phyloP scores from a whole-genome alignment of 2,888 invertebrate species.

The Drosophila paranaensis region DNA sequence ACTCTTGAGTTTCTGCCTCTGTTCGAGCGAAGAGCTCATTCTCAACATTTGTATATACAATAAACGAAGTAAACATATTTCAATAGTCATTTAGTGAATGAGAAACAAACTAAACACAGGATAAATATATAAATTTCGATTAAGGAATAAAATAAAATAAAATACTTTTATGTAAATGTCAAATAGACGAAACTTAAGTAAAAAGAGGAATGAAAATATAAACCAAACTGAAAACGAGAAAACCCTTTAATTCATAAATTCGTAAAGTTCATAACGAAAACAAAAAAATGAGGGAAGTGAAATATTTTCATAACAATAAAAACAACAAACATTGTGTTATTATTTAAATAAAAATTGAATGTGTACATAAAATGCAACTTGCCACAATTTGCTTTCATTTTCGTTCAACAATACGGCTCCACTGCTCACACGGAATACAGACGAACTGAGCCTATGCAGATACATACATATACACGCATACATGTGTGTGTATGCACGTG shows the following conservation, averaged over 20 bases:
- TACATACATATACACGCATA: neutral
- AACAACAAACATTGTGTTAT: constrained; percentile 74
- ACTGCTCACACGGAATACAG: neutral
- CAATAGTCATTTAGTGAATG: constrained; percentile 44
- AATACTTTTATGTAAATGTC: constrained; percentile 70
- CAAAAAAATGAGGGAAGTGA: constrained; percentile 46
- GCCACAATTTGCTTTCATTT: constrained; percentile 49
- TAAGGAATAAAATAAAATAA: constrained; percentile 49
- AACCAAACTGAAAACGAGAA: constrained; percentile 27
- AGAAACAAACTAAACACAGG: constrained; percentile 20
- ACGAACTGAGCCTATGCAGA: neutral
- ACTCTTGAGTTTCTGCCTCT: constrained; percentile 13
- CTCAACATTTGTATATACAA: constrained; percentile 43
- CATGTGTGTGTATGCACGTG: neutral
- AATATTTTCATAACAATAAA: constrained; percentile 80
- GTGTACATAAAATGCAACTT: constrained; percentile 65
- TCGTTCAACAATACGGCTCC: neutral
- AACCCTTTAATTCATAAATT: constrained; percentile 45
- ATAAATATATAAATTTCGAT: constrained; percentile 35
- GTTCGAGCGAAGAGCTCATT: constrained; percentile 3
- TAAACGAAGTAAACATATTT: constrained; percentile 44
- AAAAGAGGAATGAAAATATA: constrained; percentile 19
- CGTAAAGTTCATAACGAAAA: constrained; percentile 10
- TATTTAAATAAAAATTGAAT: constrained; percentile 80
- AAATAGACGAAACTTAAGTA: constrained; percentile 51